These are phyloP conservation scores for Pachyuromys duprasi DNA, from an alignment of 2,797 vertebrate species.

Conservation along the genomic window DNA sequence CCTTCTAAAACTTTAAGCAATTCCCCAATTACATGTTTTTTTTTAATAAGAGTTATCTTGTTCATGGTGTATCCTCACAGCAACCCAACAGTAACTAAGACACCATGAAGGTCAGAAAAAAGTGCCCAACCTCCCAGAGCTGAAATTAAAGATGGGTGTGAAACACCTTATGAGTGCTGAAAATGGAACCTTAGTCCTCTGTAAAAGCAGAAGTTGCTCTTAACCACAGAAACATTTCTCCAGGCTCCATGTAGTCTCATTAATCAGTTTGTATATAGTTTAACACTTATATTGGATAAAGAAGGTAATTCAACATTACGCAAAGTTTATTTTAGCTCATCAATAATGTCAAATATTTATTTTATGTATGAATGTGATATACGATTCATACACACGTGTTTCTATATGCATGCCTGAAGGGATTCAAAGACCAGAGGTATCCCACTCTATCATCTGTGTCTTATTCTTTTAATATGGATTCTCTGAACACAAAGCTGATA, in stretches of 20 bases:
- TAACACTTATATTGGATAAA: background rate
- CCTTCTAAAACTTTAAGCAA: background rate
- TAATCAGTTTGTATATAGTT: constrained; percentile 2
- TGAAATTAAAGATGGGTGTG: background rate
- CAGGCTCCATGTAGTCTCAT: background rate
- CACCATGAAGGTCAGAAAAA: background rate
- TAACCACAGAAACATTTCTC: background rate
- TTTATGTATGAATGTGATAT: background rate
- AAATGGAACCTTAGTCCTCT: too few relatives aligned
- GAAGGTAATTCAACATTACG: constrained; percentile 16
- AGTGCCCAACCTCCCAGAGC: background rate
- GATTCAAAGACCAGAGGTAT: background rate
- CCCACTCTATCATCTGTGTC: background rate
- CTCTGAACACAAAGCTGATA: background rate
- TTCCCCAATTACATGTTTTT: background rate
- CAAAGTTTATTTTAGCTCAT: background rate
- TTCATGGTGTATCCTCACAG: background rate
- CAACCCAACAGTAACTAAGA: background rate
- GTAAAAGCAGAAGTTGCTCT: background rate
- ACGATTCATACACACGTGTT: too few relatives aligned
- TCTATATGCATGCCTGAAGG: background rate
- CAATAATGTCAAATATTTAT: background rate
- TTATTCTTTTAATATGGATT: background rate
- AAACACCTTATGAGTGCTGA: background rate
- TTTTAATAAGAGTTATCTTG: background rate